Evolutionary conservation across 1,140 invertebrate species (phyloP).

Genomic region (Hestina assimilis): DNA sequence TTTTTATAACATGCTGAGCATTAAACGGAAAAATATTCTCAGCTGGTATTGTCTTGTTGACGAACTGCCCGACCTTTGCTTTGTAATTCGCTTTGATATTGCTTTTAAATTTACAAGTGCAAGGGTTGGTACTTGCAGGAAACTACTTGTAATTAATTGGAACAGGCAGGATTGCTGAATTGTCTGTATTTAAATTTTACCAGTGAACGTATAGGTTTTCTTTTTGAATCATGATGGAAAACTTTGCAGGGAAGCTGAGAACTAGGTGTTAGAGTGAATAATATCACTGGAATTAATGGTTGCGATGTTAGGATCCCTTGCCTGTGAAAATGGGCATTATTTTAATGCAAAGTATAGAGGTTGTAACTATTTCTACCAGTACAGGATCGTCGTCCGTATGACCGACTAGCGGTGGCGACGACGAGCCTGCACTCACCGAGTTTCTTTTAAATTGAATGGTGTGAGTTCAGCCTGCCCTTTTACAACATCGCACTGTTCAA

Average conservation of each 20-base stretch:
- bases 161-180: slow-evolving; percentile 53
- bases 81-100: slow-evolving; percentile 45
- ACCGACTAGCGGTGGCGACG: slow-evolving; percentile 36
- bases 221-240: slow-evolving; percentile 69
- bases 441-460: slow-evolving; percentile 78
- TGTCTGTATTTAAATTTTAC: slow-evolving; percentile 51
- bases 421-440: slow-evolving; percentile 62
- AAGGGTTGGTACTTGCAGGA: slow-evolving; percentile 62
- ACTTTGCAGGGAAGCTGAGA: slow-evolving; percentile 77
- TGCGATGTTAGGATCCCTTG: slow-evolving; percentile 75
- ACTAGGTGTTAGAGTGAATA: slow-evolving; percentile 71
- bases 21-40: slow-evolving; percentile 78
- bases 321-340: slow-evolving; percentile 89
- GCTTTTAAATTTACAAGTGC: slow-evolving; percentile 56
- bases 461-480: slow-evolving; percentile 64
- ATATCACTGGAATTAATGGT: slow-evolving; percentile 69
- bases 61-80: slow-evolving; percentile 72
- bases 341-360: slow-evolving; percentile 94
- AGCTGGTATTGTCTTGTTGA: slow-evolving; percentile 72
- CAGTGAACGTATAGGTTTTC: slow-evolving; percentile 66
- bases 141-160: slow-evolving; percentile 23
- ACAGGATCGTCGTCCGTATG: slow-evolving; percentile 54
- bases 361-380: slow-evolving; percentile 81
- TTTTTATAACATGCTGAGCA: slow-evolving; percentile 73
- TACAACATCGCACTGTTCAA: slow-evolving; percentile 73